Evolutionary conservation across 2,888 invertebrate genomes (phyloP).

Genomic region (Caenorhabditis uteleia): DNA sequence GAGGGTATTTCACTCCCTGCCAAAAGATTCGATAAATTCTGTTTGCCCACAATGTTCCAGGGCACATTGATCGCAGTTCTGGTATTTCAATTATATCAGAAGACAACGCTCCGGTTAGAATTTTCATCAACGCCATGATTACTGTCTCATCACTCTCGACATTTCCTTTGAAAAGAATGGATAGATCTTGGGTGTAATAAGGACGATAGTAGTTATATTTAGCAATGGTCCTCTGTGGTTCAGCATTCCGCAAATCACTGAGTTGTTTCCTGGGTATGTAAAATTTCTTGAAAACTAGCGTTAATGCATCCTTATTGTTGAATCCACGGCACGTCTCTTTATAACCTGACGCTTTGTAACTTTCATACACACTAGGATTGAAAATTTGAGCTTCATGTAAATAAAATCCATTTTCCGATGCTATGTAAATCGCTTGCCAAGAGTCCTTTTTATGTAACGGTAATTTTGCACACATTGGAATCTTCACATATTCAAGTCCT

Average conservation of each 20-base stretch:
- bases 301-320: conserved; percentile 52
- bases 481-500: conserved; percentile 37
- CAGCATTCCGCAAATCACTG: neutral
- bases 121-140: conserved; percentile 25
- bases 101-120: conserved; percentile 36
- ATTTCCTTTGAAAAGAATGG: conserved; percentile 52
- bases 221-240: neutral
- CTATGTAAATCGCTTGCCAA: conserved; percentile 61
- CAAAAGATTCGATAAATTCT: conserved; percentile 61
- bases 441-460: conserved; percentile 58
- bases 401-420: conserved; percentile 49
- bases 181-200: conserved; percentile 55
- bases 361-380: conserved; percentile 9
- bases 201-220: conserved; percentile 46
- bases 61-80: conserved; percentile 50
- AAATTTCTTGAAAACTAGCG: conserved; percentile 48
- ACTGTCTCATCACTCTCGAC: conserved; percentile 13
- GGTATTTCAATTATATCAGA: conserved; percentile 42
- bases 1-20: conserved; percentile 50
- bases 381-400: conserved; percentile 19
- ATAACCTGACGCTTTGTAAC: conserved; percentile 59
- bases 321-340: conserved; percentile 54
- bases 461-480: conserved; percentile 2
- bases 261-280: too few relatives aligned
- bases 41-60: conserved; percentile 51